Evolutionary conservation across 23 tunicate species (phyloP).

Genomic region (Corella eumyota): DNA sequence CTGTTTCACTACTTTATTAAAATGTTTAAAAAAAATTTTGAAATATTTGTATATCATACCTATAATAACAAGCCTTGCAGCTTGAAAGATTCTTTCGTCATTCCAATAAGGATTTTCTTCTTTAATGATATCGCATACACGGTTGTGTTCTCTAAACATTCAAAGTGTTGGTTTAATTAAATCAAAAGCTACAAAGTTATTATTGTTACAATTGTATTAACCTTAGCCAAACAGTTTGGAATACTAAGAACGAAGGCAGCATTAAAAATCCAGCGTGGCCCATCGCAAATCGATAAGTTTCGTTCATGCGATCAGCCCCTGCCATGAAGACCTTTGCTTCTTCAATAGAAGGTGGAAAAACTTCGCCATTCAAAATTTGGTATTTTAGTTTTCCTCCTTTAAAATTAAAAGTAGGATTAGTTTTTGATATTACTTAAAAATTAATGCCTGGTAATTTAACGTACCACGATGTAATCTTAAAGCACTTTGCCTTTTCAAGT

Average conservation of each 20-base stretch:
- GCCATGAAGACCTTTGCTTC: constrained; percentile 10
- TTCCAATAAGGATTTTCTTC: constrained; percentile 31
- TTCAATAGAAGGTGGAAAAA: constrained; percentile 20
- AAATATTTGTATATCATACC: constrained; percentile 10
- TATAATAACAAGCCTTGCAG: constrained; percentile 26
- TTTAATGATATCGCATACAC: constrained; percentile 28
- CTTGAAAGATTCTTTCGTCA: constrained; percentile 31
- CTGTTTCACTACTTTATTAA: too few relatives aligned
- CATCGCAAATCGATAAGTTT: constrained; percentile 12
- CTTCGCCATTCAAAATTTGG: constrained; percentile 23
- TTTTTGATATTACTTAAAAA: too few relatives aligned
- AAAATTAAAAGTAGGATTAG: too few relatives aligned
- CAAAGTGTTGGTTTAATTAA: too few relatives aligned
- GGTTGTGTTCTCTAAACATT: constrained; percentile 43
- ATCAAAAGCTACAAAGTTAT: too few relatives aligned
- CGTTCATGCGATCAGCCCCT: not conserved
- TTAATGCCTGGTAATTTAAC: too few relatives aligned
- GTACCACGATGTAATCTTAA: constrained; percentile 15
- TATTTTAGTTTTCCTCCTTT: constrained; percentile 42
- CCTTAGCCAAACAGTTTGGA: constrained; percentile 31
- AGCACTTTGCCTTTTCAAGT: constrained; percentile 7
- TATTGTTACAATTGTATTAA: too few relatives aligned
- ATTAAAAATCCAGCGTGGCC: constrained; percentile 31
- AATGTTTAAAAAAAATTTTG: too few relatives aligned
- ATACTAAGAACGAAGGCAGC: constrained; percentile 27